These are phyloP conservation scores for Hippocampus abdominalis DNA, from an alignment of 2,113 vertebrate genomes.

Conservation along the genomic window DNA sequence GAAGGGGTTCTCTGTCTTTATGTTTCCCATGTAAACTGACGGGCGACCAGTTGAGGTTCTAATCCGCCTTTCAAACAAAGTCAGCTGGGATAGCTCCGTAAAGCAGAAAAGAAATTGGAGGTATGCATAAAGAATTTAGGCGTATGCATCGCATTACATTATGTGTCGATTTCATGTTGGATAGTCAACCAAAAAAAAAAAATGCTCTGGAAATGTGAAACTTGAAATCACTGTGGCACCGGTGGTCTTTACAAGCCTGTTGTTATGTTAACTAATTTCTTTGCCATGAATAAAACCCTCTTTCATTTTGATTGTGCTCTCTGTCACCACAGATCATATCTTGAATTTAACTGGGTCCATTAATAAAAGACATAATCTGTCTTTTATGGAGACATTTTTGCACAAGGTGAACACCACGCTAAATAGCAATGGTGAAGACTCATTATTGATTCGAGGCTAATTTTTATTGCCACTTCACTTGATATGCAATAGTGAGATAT, in stretches of 20 bases:
- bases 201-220: not conserved
- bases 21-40: no score
- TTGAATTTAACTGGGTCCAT: conserved; percentile 45
- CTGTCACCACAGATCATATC: conserved; percentile 59
- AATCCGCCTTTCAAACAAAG: no score
- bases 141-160: not conserved
- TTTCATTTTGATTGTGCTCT: conserved; percentile 64
- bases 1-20: no score
- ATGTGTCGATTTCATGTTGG: not conserved
- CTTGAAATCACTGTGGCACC: conserved; percentile 24
- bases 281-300: conserved; percentile 58
- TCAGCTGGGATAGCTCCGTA: not conserved
- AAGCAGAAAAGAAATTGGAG: not conserved
- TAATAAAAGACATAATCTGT: conserved; percentile 62
- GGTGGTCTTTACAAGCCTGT: conserved; percentile 63
- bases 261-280: conserved; percentile 62
- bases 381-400: conserved; percentile 65
- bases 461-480: conserved; percentile 61
- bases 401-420: conserved; percentile 60
- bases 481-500: conserved; percentile 51
- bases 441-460: conserved; percentile 54
- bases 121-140: not conserved
- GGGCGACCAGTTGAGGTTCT: no score
- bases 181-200: no score
- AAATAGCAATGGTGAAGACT: conserved; percentile 48